These are phyloP conservation scores for Horisme vitalbata DNA, from an alignment of 2,888 invertebrate species.

Conservation along the genomic window DNA sequence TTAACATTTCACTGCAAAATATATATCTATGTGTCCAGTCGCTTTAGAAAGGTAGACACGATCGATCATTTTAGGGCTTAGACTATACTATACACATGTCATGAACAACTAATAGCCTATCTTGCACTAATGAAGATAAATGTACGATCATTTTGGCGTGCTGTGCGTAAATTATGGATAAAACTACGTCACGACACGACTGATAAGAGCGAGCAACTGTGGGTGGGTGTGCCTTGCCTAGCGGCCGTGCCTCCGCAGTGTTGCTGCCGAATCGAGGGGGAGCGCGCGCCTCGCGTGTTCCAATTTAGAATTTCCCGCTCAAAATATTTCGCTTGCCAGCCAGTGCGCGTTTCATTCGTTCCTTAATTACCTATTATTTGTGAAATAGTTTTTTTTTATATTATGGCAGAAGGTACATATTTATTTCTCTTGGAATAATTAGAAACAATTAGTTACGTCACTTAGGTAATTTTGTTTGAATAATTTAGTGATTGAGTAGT, in stretches of 20 bases:
- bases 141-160: conserved; percentile 28
- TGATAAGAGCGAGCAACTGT: conserved; percentile 49
- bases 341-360: conserved; percentile 33
- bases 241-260: conserved; percentile 60
- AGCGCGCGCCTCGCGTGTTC: conserved; percentile 41
- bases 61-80: conserved; percentile 16
- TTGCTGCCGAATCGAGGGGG: conserved; percentile 38
- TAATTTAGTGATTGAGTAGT: not conserved
- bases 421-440: too few species aligned
- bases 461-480: not conserved
- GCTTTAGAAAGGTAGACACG: too few species aligned
- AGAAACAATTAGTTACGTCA: too few species aligned
- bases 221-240: conserved; percentile 47
- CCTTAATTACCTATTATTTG: conserved; percentile 26
- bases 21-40: too few species aligned
- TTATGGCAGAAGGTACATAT: conserved; percentile 46
- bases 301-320: conserved; percentile 38
- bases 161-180: conserved; percentile 31
- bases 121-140: conserved; percentile 32
- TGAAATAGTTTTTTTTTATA: conserved; percentile 2
- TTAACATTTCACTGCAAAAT: too few species aligned
- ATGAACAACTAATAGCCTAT: conserved; percentile 25
- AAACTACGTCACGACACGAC: conserved; percentile 40
- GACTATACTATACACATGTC: not conserved
- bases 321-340: conserved; percentile 26